Conservation (phyloP, 2,113 vertebrate species). For the Pteruthius melanotis region DNA sequence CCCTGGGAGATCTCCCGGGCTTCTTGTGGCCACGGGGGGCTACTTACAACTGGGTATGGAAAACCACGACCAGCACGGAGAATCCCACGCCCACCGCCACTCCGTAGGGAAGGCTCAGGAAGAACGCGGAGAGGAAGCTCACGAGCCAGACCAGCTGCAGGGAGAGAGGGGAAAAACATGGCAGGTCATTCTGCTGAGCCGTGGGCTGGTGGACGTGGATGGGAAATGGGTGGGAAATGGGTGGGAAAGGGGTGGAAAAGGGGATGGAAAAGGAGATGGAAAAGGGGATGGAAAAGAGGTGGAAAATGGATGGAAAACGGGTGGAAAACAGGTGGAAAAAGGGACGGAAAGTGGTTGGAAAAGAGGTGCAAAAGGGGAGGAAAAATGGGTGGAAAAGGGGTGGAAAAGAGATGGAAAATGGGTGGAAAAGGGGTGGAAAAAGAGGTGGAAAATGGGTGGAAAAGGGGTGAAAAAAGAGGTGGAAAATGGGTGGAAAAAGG, state of each 20-base stretch:
- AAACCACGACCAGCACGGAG: constrained; percentile 88
- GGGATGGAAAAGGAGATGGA: background rate
- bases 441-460: too few relatives aligned
- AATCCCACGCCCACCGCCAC: constrained; percentile 88
- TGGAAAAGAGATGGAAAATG: background rate
- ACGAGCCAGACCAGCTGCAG: constrained; percentile 89
- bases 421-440: too few relatives aligned
- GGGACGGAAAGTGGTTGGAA: too few relatives aligned
- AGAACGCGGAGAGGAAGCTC: constrained; percentile 89
- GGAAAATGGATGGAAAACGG: background rate
- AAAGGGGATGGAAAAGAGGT: background rate
- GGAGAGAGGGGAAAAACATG: background rate
- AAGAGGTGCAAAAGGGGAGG: background rate
- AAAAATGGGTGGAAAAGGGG: too few relatives aligned
- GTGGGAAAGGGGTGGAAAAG: background rate
- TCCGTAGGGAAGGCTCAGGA: constrained; percentile 89
- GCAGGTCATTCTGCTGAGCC: background rate
- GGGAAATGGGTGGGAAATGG: background rate
- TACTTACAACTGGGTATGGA: constrained; percentile 95
- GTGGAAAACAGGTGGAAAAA: too few relatives aligned
- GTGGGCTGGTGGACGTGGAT: rapidly evolving
- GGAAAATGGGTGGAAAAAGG: background rate
- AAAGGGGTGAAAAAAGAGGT: too few relatives aligned
- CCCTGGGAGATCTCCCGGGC: background rate
- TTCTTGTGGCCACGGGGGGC: rapidly evolving